These are phyloP conservation scores for Montipora capitata DNA, from an alignment of 92 coral and sea anemone species.

Conservation along the genomic window DNA sequence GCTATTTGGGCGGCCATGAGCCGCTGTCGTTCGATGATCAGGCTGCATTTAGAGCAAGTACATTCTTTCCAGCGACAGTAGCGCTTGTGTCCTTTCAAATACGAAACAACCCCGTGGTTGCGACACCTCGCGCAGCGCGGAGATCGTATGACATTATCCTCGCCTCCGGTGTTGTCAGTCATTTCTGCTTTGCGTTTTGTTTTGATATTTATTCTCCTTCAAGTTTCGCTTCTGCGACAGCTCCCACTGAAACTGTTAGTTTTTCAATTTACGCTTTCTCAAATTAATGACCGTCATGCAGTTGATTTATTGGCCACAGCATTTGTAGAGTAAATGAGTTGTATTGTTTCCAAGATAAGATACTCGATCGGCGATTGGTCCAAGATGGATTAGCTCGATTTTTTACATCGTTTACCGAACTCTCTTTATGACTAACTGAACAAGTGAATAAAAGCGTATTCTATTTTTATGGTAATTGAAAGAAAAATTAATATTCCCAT, in stretches of 20 bases:
- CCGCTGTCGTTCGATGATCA: slow-evolving; percentile 96
- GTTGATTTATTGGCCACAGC: slow-evolving; percentile 79
- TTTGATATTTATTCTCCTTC: neutral
- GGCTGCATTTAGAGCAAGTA: slow-evolving; percentile 91
- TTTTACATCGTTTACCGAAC: slow-evolving; percentile 8
- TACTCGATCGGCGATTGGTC: slow-evolving; percentile 38
- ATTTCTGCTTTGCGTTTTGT: slow-evolving; percentile 15
- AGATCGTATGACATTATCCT: slow-evolving; percentile 80
- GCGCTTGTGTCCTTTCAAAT: slow-evolving; percentile 95
- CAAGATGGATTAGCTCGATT: slow-evolving; percentile 16
- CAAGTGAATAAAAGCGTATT: slow-evolving; percentile 9
- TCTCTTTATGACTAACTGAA: slow-evolving; percentile 21
- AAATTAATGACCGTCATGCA: slow-evolving; percentile 86
- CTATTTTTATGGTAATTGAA: slow-evolving; percentile 55
- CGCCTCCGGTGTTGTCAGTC: slow-evolving; percentile 66
- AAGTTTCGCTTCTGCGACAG: slow-evolving; percentile 64
- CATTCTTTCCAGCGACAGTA: slow-evolving; percentile 97
- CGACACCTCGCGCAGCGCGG: slow-evolving; percentile 99
- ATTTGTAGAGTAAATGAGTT: slow-evolving; percentile 62
- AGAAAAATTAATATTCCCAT: slow-evolving; percentile 18
- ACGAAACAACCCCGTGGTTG: slow-evolving; percentile 88
- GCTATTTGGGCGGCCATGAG: slow-evolving; percentile 99
- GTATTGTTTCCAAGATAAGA: slow-evolving; percentile 33
- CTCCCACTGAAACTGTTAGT: slow-evolving; percentile 82
- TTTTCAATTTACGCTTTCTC: slow-evolving; percentile 85